Base-by-base conservation (phyloP, 1,140 invertebrate genomes). In the Cataglyphis hispanica region DNA sequence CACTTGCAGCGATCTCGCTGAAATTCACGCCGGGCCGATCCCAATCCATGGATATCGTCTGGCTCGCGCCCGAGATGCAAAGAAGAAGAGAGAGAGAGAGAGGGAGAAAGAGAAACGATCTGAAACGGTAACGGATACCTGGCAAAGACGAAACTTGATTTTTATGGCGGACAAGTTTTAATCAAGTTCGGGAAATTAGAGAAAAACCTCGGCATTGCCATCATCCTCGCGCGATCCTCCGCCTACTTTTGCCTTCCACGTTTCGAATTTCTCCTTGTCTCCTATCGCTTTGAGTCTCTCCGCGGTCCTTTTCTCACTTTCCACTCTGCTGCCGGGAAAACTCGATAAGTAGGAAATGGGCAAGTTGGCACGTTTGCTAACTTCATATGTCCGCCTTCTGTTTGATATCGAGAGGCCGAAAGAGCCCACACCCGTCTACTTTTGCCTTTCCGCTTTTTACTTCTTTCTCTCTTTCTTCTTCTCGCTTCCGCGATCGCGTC, bases 121-220 rank as follows among this genome's bases (percentile, higher is more conserved):
- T 63, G 66, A 70, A 84, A 76, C 85, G 72, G 81, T 91, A 91
- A 90, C 88, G 61, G 84, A 85, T 87, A 90, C 76, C 86, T 80
- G 61, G 80, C 72, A 76, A 74, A 69, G 83, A 81, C 87, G 69
- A 91, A 93, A 93, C 91, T 92, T 93, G 85, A 93, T 93, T 92
- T 92, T 93, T 89, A 92, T 92, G 87, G 85, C 85, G 90, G 83
- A 90, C 91, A 92, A 93, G 91, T 93, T 93, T 93, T 93, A 93
- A 93, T 93, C 91, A 93, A 92, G 92, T 93, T 93, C 85, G 87
- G 89, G 91, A 91, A 93, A 93, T 93, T 92, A 93, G 92, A 92
- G 89, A 89, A 91, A 92, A 93, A 92, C 88, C 90, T 89, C 86
- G 74, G 64, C 84, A 50, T 77, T 74, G 60, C 34, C 50, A 19